Evolutionary conservation across 2,113 vertebrate genomes (phyloP).

Genomic region (Cisticola juncidis): DNA sequence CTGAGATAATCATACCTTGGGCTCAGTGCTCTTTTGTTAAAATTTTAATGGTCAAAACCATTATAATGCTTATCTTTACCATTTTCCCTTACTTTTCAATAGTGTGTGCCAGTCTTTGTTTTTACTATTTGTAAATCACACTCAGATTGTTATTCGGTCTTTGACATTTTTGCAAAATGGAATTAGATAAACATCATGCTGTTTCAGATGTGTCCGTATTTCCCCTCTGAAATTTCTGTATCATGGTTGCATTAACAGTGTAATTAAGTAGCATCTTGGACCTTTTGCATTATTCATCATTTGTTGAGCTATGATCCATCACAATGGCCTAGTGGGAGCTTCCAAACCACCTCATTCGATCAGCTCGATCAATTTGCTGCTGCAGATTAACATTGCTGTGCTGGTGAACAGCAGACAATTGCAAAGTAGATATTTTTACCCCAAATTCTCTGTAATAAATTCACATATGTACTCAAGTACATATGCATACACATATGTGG

Average conservation of each 20-base stretch:
- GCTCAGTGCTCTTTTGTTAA: background rate
- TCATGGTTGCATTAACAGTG: background rate
- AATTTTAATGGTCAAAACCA: background rate
- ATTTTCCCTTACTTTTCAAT: background rate
- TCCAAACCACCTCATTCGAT: background rate
- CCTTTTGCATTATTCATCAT: conserved; percentile 1
- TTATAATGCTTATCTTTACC: background rate
- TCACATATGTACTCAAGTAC: fast-evolving
- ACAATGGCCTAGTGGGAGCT: background rate
- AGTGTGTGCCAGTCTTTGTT: background rate
- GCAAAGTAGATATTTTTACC: background rate
- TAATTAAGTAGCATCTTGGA: background rate
- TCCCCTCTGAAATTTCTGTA: background rate
- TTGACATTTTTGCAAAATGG: background rate
- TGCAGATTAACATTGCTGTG: background rate
- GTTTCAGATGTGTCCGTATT: background rate
- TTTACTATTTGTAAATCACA: background rate
- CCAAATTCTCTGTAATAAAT: background rate
- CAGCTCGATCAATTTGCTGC: background rate
- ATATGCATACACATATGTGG: fast-evolving
- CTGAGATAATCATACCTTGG: background rate
- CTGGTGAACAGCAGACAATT: background rate
- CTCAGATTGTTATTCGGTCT: background rate
- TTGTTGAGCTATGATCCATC: background rate
- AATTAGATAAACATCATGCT: background rate